Base-by-base conservation (phyloP, 2,797 vertebrate genomes). In the Antennarius maculatus region DNA sequence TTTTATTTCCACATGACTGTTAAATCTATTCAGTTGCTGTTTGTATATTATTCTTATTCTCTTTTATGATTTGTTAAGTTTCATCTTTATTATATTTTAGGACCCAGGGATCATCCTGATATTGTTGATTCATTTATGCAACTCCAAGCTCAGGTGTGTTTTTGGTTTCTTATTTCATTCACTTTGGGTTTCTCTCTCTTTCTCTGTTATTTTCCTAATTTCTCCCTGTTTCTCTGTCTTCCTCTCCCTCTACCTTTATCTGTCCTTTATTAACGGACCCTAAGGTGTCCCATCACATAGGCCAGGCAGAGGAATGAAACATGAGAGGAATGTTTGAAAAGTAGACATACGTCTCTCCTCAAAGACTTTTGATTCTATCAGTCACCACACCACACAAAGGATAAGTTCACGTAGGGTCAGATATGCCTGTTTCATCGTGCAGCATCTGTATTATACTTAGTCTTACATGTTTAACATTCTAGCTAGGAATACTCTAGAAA, bases 91-190 rank as follows among this genome's bases (percentile, higher is more conserved):
- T 98, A 98, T 99, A 98, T 98, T 99, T 98, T 99, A 99, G 98
- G 98, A 96, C 97, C 97, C 97, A 99, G 98, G 97, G 96, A 99
- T 98, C 98, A 99, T 99, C 98, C 98, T 98, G 97, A 99, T 99
- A 99, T 99, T 99, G 98, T 99, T 99, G 98, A 99, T 99, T 99
- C 97, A 98, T 99, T 99, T 99, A 99, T 99, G 98, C 98, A 99
- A 98, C 97, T 99, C 97, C 97, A 98, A 97, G 97, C 97, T 98
- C 97, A 99, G 97, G 98, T 99, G 97, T 98, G 97, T 99, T 99
- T 94, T 99, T 99, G 95, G 96, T 98, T 98, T 95, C 95, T 99
- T 98, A 97, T 98, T 95, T 99, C 97, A 99, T 98, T 98, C 98
- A 98, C 97, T 97, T 99, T 99, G 96, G 95, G 96, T 99, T 99